Conservation (phyloP, 2,113 vertebrate species). For the Bufo gargarizans region DNA sequence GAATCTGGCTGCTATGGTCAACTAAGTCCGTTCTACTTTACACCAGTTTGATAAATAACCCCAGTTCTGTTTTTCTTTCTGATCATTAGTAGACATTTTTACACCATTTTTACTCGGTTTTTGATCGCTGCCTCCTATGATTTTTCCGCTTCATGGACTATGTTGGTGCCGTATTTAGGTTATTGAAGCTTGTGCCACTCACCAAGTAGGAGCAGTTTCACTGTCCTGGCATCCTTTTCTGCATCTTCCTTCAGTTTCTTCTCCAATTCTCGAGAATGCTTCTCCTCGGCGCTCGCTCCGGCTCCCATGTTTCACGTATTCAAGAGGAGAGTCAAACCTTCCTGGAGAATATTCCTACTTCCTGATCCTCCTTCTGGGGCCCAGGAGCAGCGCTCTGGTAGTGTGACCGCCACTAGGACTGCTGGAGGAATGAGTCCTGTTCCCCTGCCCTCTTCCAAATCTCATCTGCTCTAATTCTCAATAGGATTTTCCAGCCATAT, state of each 20-base stretch:
- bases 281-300: slow-evolving; percentile 93
- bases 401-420: slow-evolving; percentile 53
- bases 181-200: slow-evolving; percentile 60
- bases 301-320: slow-evolving; percentile 82
- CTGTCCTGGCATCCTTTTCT: slow-evolving; percentile 92
- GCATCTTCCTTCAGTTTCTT: slow-evolving; percentile 97
- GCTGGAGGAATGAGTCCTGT: slow-evolving; percentile 63
- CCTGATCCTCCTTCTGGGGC: not conserved
- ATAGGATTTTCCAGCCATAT: slow-evolving; percentile 75
- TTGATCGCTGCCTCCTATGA: not conserved
- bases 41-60: too few relatives aligned
- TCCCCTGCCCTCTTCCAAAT: slow-evolving; percentile 59
- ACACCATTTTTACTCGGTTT: not conserved
- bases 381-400: slow-evolving; percentile 48
- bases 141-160: not conserved
- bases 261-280: slow-evolving; percentile 93
- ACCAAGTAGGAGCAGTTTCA: slow-evolving; percentile 98
- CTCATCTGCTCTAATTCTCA: slow-evolving; percentile 68
- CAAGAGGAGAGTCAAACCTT: slow-evolving; percentile 52
- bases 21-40: too few relatives aligned
- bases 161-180: not conserved
- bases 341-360: slow-evolving; percentile 47
- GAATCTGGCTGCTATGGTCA: too few relatives aligned
- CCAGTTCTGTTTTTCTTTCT: too few relatives aligned
- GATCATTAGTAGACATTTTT: not conserved